Conservation (phyloP, 2,113 vertebrate genomes). For the Cottus gobio region DNA sequence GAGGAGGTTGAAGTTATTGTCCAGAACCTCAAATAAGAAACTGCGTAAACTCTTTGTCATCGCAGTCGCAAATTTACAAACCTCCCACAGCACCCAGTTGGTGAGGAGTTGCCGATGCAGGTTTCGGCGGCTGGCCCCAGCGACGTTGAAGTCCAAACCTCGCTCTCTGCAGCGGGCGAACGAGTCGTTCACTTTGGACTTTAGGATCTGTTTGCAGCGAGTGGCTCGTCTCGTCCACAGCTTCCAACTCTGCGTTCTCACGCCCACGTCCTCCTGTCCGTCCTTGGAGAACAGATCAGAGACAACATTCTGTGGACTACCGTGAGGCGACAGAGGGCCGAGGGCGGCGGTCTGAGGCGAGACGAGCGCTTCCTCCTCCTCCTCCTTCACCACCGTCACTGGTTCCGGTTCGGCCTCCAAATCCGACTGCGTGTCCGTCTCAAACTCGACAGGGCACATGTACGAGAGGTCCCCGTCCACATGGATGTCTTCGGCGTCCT, state of each 20-base stretch:
- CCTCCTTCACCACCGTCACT: not conserved
- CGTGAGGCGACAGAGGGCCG: fast-evolving
- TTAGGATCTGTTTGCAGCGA: constrained; percentile 37
- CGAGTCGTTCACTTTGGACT: not conserved
- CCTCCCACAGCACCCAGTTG: constrained; percentile 40
- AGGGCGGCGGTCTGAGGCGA: fast-evolving
- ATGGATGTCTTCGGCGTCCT: fast-evolving
- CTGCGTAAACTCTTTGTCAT: constrained; percentile 6
- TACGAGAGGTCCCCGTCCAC: constrained; percentile 15
- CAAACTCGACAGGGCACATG: constrained; percentile 52
- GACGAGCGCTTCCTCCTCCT: constrained; percentile 17
- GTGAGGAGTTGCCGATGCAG: constrained; percentile 21
- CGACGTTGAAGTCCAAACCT: constrained; percentile 39
- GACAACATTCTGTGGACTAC: fast-evolving
- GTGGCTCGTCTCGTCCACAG: constrained; percentile 19
- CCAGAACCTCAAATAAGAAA: constrained; percentile 35
- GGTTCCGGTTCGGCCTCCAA: not conserved
- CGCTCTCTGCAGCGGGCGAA: constrained; percentile 32
- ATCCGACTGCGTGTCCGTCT: not conserved
- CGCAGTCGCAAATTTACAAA: constrained; percentile 25
- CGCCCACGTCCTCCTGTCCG: not conserved
- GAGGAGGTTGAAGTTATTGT: constrained; percentile 24
- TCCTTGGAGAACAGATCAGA: not conserved
- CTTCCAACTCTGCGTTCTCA: not conserved
- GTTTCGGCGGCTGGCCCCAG: not conserved